Evolutionary conservation across 2,888 invertebrate species (phyloP).

Genomic region (Tholera decimalis): DNA sequence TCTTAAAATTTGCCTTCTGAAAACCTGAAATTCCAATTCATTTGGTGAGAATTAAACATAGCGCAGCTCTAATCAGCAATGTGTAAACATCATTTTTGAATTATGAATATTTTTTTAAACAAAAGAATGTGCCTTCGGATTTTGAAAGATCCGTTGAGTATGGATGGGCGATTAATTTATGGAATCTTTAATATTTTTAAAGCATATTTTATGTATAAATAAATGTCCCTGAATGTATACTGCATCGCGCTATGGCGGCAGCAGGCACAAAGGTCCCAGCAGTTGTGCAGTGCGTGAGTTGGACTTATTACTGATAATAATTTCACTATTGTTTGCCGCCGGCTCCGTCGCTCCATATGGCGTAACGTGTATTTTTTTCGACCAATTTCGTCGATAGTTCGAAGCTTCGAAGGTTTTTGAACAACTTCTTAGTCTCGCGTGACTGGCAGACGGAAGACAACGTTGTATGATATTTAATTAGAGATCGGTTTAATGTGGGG

Average conservation of each 20-base stretch:
- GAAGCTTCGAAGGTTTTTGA: conserved; percentile 76
- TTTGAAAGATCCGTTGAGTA: no score
- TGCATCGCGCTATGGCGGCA: conserved; percentile 58
- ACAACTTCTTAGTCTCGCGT: conserved; percentile 83
- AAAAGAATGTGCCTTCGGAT: no score
- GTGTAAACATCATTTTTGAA: no score
- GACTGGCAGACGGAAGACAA: conserved; percentile 81
- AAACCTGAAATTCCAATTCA: background rate
- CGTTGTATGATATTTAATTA: conserved; percentile 81
- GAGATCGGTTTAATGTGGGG: conserved; percentile 66
- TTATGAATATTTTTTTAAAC: no score
- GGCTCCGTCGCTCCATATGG: conserved; percentile 88
- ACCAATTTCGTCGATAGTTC: conserved; percentile 85
- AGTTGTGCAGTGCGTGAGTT: conserved; percentile 88
- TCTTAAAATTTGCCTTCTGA: background rate
- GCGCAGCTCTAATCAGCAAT: no score
- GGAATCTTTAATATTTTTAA: background rate
- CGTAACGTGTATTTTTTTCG: conserved; percentile 84
- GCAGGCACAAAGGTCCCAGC: conserved; percentile 74
- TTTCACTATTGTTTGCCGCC: conserved; percentile 89
- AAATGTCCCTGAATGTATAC: conserved; percentile 56
- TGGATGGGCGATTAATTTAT: background rate
- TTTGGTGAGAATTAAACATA: background rate
- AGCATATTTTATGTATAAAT: conserved; percentile 4
- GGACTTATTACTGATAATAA: conserved; percentile 89